A percentile compares a stretch with the other conserved stretches of the same genome.
Conservation (phyloP, 2,113 vertebrate species). For the Zootoca vivipara region DNA sequence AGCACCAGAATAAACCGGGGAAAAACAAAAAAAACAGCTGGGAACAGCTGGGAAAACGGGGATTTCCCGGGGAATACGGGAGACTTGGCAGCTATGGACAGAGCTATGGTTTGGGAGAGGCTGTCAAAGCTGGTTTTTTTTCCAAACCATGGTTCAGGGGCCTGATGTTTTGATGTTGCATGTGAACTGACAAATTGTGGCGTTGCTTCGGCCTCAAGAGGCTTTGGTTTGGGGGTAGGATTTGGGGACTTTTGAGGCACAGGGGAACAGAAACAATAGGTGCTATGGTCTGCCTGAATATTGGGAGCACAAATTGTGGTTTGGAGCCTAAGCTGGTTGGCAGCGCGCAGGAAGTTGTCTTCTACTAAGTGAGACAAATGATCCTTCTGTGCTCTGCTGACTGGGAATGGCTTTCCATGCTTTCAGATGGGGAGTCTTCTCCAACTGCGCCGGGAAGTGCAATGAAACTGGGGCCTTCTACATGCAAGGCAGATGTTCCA, state of each 20-base stretch:
- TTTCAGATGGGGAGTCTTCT: neutral
- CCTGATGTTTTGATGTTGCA: neutral
- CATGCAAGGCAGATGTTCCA: neutral
- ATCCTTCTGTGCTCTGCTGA: neutral
- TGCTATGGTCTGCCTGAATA: too few species aligned
- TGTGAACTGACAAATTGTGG: neutral
- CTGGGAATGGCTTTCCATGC: neutral
- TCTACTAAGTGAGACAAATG: neutral
- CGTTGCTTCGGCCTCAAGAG: too few species aligned
- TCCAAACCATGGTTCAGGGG: neutral
- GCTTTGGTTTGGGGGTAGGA: too few species aligned
- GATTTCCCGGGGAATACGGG: too few species aligned
- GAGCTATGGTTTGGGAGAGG: neutral
- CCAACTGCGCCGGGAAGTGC: neutral
- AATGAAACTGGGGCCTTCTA: neutral
- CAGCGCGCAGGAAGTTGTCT: neutral
- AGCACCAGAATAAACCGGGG: too few species aligned
- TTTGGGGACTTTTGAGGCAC: too few species aligned
- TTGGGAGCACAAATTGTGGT: too few species aligned
- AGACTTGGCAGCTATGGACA: too few species aligned
- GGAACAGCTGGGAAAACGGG: too few species aligned
- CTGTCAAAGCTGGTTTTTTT: neutral
- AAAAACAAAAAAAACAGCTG: too few species aligned
- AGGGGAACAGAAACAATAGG: too few species aligned
- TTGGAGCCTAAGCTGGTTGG: too few species aligned